Conservation (phyloP, 2,113 vertebrate genomes). For the Engystomops pustulosus region DNA sequence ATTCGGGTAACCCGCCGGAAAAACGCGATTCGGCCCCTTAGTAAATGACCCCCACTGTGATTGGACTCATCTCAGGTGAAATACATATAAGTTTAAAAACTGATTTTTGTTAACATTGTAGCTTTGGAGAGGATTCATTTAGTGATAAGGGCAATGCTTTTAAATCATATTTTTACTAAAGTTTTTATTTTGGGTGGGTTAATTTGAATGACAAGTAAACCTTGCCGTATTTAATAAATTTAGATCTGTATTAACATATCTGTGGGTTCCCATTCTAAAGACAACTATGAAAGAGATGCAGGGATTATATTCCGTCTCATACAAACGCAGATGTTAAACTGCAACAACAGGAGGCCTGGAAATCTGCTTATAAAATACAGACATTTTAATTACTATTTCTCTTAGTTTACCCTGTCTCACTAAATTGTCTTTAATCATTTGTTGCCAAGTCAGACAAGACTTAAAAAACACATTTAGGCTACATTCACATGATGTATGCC, state of each 20-base stretch:
- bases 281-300: constrained; percentile 10
- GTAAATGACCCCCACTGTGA: too few relatives aligned
- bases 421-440: background rate
- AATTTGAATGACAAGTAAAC: too few relatives aligned
- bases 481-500: too few relatives aligned
- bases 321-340: constrained; percentile 28
- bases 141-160: too few relatives aligned
- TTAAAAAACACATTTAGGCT: background rate
- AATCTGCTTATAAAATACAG: constrained; percentile 29
- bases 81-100: too few relatives aligned
- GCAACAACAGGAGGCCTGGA: constrained; percentile 3
- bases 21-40: too few relatives aligned
- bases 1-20: too few relatives aligned
- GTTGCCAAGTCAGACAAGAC: background rate
- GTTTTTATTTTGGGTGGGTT: too few relatives aligned
- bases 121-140: too few relatives aligned
- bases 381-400: constrained; percentile 11
- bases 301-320: background rate
- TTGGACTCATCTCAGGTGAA: too few relatives aligned
- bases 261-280: constrained; percentile 22
- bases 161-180: too few relatives aligned
- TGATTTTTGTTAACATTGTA: too few relatives aligned
- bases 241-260: constrained; percentile 8
- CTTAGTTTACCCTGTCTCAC: background rate
- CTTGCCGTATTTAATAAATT: constrained; percentile 19